Conservation (phyloP, 2,113 vertebrate genomes). For the Grallaria varia region DNA sequence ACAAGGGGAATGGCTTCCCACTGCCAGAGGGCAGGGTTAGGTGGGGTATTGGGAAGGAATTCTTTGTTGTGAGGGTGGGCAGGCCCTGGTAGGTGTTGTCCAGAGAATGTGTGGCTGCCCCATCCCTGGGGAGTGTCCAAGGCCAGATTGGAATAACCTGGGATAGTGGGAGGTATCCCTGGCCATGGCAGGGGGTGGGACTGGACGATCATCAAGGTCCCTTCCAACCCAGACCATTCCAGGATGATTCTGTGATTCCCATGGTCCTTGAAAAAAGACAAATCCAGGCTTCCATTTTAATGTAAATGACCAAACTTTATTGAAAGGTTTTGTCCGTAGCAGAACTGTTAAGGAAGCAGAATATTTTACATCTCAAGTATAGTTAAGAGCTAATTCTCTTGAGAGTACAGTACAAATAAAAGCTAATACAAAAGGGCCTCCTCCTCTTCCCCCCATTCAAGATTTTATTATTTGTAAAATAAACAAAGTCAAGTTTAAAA, state of each 20-base stretch:
- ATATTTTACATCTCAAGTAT: slow-evolving; percentile 79
- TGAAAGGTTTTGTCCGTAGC: slow-evolving; percentile 70
- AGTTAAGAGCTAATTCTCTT: slow-evolving; percentile 68
- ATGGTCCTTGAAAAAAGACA: background rate
- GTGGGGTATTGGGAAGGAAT: background rate
- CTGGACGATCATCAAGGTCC: background rate
- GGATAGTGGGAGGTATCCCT: background rate
- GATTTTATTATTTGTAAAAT: slow-evolving; percentile 61
- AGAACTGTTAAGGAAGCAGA: slow-evolving; percentile 74
- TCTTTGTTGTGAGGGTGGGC: background rate
- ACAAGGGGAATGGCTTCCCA: background rate
- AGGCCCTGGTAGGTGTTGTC: background rate
- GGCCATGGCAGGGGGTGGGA: background rate
- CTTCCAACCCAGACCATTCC: background rate
- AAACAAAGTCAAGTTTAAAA: slow-evolving; percentile 62
- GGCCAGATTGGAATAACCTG: background rate
- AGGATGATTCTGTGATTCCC: background rate
- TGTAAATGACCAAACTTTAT: slow-evolving; percentile 70
- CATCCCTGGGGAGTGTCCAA: background rate
- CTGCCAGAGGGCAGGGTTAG: background rate
- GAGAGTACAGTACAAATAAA: slow-evolving; percentile 67
- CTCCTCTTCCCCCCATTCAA: background rate
- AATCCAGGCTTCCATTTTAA: background rate
- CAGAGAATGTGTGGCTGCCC: background rate
- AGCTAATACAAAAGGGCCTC: slow-evolving; percentile 53